Percentiles rank a stretch among this genome's conserved stretches.
phyloP scores from a whole-genome alignment of 2,888 invertebrate species.

The Chelonus formosanus region DNA sequence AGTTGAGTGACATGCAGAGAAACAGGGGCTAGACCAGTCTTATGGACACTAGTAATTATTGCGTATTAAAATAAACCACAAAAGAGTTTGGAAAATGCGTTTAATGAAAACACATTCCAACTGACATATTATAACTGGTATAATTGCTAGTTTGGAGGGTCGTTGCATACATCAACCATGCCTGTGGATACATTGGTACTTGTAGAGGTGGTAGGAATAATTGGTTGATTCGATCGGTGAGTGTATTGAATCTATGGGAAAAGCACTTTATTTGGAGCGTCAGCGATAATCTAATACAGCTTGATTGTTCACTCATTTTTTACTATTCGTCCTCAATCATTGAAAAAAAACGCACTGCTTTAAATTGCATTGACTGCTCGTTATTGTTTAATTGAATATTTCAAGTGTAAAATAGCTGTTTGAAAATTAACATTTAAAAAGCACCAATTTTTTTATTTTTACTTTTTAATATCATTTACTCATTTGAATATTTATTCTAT shows the following conservation, averaged over 20 bases:
- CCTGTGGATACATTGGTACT: neutral
- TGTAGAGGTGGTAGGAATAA: constrained; percentile 21
- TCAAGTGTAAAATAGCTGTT: neutral
- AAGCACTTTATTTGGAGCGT: constrained; percentile 27
- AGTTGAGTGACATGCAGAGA: constrained; percentile 17
- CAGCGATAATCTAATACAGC: constrained; percentile 24
- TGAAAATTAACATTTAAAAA: no score
- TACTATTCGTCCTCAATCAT: no score
- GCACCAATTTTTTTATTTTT: no score
- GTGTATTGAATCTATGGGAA: constrained; percentile 19
- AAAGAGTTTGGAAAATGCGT: constrained; percentile 49
- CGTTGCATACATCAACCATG: no score
- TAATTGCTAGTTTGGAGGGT: neutral
- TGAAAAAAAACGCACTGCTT: neutral
- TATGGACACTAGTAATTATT: neutral
- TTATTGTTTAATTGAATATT: constrained; percentile 21
- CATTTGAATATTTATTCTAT: no score
- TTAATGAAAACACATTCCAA: constrained; percentile 55
- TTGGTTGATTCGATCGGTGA: constrained; percentile 25
- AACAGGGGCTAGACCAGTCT: no score
- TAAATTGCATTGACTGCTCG: constrained; percentile 11
- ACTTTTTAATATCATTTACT: no score
- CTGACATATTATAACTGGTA: constrained; percentile 26
- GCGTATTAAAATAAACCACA: constrained; percentile 2
- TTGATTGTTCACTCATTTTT: constrained; percentile 18